phyloP scores from a whole-genome alignment of 2,113 vertebrate genomes.

The Chrysochloris asiatica region DNA sequence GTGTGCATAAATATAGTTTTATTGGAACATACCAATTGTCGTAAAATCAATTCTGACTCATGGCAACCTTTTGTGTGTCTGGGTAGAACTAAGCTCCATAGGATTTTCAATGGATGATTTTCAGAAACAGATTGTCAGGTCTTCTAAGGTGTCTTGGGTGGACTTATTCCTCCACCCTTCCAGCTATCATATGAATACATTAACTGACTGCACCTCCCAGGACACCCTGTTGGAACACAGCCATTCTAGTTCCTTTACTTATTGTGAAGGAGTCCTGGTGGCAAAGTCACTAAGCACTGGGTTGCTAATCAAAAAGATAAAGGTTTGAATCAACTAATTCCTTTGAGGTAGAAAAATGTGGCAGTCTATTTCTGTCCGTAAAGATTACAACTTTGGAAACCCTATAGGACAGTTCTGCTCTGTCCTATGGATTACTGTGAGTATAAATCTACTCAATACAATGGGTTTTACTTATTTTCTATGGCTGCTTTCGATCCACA shows the following conservation, averaged over 20 bases:
- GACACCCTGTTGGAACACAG: not conserved
- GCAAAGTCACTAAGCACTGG: not conserved
- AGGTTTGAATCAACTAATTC: not conserved
- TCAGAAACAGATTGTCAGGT: not conserved
- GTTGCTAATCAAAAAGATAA: not conserved
- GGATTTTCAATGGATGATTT: not conserved
- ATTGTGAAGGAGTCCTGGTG: not conserved
- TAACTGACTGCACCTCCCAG: too few relatives aligned
- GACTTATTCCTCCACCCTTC: not conserved
- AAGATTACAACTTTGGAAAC: not conserved
- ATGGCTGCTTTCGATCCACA: not conserved
- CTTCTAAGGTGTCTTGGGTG: not conserved
- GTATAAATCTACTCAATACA: not conserved
- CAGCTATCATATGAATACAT: not conserved
- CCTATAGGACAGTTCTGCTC: not conserved
- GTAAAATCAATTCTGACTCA: not conserved
- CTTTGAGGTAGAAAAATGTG: not conserved
- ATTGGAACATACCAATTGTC: not conserved
- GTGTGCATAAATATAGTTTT: not conserved
- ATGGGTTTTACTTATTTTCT: not conserved
- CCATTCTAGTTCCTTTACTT: not conserved
- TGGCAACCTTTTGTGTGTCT: not conserved
- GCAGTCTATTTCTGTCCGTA: not conserved
- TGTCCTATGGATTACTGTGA: not conserved
- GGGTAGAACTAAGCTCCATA: not conserved